A percentile compares a stretch with the other conserved stretches of the same genome.
These are phyloP conservation scores for Tetragonisca angustula DNA, from an alignment of 2,888 invertebrate species.

Conservation along the genomic window DNA sequence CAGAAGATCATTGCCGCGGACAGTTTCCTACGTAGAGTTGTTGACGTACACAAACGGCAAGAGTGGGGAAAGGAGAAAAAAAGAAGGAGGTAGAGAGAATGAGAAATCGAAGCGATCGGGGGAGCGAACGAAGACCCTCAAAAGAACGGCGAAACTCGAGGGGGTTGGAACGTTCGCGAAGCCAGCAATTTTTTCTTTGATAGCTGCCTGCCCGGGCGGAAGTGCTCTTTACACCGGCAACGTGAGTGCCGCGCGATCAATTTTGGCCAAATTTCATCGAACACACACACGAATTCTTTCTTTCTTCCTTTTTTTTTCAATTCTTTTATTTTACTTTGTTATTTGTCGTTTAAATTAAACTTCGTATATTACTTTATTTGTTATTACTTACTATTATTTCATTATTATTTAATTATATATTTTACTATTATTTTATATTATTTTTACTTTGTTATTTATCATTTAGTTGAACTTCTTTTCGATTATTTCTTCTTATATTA, in stretches of 20 bases:
- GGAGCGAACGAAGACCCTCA: conserved; percentile 18
- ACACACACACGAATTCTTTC: too few relatives aligned
- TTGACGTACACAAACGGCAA: neutral
- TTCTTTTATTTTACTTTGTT: too few relatives aligned
- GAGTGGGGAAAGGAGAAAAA: neutral
- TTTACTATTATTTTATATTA: too few relatives aligned
- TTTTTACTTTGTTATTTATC: too few relatives aligned
- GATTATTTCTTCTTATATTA: too few relatives aligned
- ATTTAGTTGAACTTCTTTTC: too few relatives aligned
- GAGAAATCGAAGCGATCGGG: conserved; percentile 1
- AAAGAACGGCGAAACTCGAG: conserved; percentile 19
- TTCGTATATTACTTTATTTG: too few relatives aligned
- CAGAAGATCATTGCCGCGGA: conserved; percentile 17
- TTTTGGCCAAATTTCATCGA: neutral
- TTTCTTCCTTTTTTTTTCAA: too few relatives aligned
- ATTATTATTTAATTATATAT: too few relatives aligned
- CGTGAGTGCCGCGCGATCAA: neutral
- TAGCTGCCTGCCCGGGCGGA: neutral
- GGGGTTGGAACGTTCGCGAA: neutral
- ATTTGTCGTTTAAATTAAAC: too few relatives aligned
- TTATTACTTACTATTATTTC: too few relatives aligned
- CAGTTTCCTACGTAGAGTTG: conserved; percentile 10
- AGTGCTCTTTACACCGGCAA: neutral
- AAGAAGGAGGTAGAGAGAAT: neutral
- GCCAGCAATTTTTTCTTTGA: conserved; percentile 17